Evolutionary conservation across 92 coral and sea anemone genomes (phyloP), one percentile per base, ranked within the genome.

Genomic region (Scolanthus callimorphus): DNA sequence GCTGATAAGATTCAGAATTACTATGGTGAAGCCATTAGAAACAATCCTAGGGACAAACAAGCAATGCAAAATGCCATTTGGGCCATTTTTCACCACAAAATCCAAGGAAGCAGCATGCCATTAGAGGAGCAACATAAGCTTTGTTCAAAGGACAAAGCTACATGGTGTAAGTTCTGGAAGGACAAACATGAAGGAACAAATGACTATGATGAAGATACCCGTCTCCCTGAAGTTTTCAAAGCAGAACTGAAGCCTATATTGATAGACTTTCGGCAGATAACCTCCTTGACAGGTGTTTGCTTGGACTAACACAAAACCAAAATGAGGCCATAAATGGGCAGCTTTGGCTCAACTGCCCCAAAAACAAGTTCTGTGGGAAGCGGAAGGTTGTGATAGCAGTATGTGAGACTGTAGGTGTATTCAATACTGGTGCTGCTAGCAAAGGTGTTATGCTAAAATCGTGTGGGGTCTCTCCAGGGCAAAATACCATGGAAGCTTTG

Each of bases 241-340:
- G 46, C 60, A 10, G 81, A 74, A 29, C 73, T 75, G 25, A 27
- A 55, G 49, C 37, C 20, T 12, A 53, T 69, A 38, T 77, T 55
- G 27, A 60, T 54, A 69, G 73, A 29, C 78, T 77, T n/a, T 44
- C 84, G 0, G 62, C 61, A 31, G 67, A 30, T 46, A 56, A 77
- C 20, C 54, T 77, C 53, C 78, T 69, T 23, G 62, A 48, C 29
- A 60, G 80, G 51, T 76, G 80, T 43, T 66, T 61, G 1, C 66
- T 50, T 48, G 78, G 88, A 3, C 31, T 82, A 39, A 76, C 89
- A 2, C 84, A 82, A 37, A 76, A 77, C 25, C 85, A 77, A 44
- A 83, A 83, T 54, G 73, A 71, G 47, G 74, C 85, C 0, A 72
- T 70, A 2, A 68, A 74, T 74, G 81, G 88, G 55, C 79, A 78